Base-by-base conservation (phyloP, 2,888 invertebrate species). In the Nezara viridula region DNA sequence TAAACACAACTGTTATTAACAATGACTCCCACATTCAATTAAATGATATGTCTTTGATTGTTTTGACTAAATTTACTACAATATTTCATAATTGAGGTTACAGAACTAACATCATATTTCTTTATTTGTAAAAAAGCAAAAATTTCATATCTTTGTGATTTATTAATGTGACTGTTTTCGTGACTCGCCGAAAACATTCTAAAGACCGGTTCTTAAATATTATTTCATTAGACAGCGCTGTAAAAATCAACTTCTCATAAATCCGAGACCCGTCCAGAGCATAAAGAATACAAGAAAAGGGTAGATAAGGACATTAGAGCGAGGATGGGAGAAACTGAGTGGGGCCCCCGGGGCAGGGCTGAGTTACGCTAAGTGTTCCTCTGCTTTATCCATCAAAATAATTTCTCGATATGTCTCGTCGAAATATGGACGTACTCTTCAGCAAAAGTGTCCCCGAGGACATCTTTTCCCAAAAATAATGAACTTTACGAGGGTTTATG, bases 371-470 rank as follows among this genome's bases (percentile, higher is more conserved):
- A 81, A 81, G 40, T 47, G 81, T n/a, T 12, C 44, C 81, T 14
- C 14, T 40, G 44, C 81, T 47, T 81, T 81, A 81, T 81, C 44
- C 81, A 81, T 81, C 81, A 81, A 81, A 81, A 81, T 73, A 73
- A 73, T 73, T 73, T 47, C 81, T 47, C 44, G 81, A 81, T 81
- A 47, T 81, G 81, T 81, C 81, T 47, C 44, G 44, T n/a, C 44
- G n/a, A 81, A 81, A 81, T 44, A 81, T 44, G 81, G 81, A 81
- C 77, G 14, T 44, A 24, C 44, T 81, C 81, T n/a, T 81, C 81
- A 44, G 81, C 44, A n/a, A 44, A 81, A 81, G 81, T 81, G 81
- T 40, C 81, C 81, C 81, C 14, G 44, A 44, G 44, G 81, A 40
- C 81, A 81, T 81, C 47, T 81, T 47, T 47, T n/a, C 81, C 40